Percentiles rank a stretch among this genome's conserved stretches.
These are phyloP conservation scores for Cynopterus sphinx DNA, from an alignment of 2,797 vertebrate genomes.

Conservation along the genomic window DNA sequence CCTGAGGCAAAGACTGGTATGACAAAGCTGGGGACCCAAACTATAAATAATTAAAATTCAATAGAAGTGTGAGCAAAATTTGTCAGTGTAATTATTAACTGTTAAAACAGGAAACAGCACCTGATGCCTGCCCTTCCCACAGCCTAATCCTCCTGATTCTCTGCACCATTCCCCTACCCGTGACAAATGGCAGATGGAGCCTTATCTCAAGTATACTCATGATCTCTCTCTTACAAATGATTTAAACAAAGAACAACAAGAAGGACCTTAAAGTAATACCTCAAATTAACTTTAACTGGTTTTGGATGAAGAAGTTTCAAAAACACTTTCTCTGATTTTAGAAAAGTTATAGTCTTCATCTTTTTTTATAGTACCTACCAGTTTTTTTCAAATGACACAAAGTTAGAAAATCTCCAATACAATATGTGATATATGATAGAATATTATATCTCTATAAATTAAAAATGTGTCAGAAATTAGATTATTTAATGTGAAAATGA, in stretches of 20 bases:
- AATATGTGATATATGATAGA: not conserved
- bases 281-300: not conserved
- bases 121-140: constrained; percentile 12
- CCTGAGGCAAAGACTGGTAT: not conserved
- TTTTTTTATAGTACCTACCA: not conserved
- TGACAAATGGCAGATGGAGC: not conserved
- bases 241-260: not conserved
- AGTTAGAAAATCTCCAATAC: not conserved
- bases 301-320: not conserved
- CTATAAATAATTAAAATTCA: constrained; percentile 68
- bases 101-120: constrained; percentile 48
- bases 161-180: not conserved
- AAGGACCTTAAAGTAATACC: not conserved
- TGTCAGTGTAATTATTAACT: constrained; percentile 63
- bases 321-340: not conserved
- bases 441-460: not conserved
- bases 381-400: not conserved
- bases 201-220: not conserved
- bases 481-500: not conserved
- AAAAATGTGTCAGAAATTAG: not conserved
- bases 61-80: constrained; percentile 55
- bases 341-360: not conserved
- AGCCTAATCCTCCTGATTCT: not conserved
- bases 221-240: not conserved
- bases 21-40: not conserved